A percentile compares a stretch with the other conserved stretches of the same genome.
Conservation (phyloP, 2,888 invertebrate genomes). For the Pomacea canaliculata region DNA sequence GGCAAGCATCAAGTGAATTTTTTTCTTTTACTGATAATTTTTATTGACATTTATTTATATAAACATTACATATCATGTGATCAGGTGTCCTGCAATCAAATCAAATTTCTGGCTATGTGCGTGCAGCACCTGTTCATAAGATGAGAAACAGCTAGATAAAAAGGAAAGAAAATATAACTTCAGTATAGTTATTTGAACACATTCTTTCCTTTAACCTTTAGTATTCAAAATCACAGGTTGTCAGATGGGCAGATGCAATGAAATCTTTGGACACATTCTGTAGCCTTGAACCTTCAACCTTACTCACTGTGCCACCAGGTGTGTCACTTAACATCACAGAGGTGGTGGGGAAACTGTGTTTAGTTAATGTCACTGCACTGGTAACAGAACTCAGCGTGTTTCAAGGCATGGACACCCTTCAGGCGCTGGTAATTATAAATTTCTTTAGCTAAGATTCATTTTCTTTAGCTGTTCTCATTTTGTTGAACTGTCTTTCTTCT, state of each 20-base stretch:
- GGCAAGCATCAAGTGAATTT: neutral
- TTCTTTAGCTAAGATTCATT: neutral
- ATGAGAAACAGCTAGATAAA: too few species aligned
- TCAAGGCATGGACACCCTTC: conserved; percentile 24
- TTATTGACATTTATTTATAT: neutral
- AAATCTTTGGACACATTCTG: conserved; percentile 39
- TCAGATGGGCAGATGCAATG: conserved; percentile 29
- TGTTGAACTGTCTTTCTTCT: neutral
- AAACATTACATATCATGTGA: neutral
- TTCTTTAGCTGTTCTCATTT: neutral
- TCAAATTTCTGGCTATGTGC: too few species aligned
- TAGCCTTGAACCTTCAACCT: conserved; percentile 24
- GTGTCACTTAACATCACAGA: conserved; percentile 33
- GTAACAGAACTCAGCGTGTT: conserved; percentile 32
- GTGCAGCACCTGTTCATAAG: too few species aligned
- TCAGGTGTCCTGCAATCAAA: too few species aligned
- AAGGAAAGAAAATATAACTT: neutral
- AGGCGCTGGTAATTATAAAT: conserved; percentile 24
- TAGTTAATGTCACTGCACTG: conserved; percentile 37
- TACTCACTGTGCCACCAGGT: conserved; percentile 35
- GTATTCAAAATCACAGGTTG: neutral
- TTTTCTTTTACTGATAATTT: neutral
- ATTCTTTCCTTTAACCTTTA: neutral
- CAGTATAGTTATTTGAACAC: neutral
- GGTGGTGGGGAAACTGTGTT: conserved; percentile 36